A percentile compares a stretch with the other conserved stretches of the same genome.
These are phyloP conservation scores for Echeneis naucrates DNA, from an alignment of 2,797 vertebrate species.

Conservation along the genomic window DNA sequence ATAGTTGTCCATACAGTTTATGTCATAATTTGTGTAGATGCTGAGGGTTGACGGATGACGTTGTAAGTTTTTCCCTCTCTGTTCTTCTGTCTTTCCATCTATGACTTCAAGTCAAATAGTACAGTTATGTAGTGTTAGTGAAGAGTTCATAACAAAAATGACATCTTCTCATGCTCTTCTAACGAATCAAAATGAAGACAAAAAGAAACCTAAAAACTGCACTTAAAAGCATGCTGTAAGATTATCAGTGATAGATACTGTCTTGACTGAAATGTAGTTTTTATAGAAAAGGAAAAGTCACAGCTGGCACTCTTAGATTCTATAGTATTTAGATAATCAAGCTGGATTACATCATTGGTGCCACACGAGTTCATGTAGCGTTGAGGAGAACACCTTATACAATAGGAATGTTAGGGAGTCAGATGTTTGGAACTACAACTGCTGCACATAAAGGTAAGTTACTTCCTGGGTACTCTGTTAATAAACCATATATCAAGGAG, in stretches of 20 bases:
- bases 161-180: neutral
- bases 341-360: neutral
- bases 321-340: neutral
- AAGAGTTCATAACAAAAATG: neutral
- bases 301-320: neutral
- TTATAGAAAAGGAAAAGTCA: neutral
- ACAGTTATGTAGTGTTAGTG: neutral
- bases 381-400: neutral
- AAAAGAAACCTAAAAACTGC: too few relatives aligned
- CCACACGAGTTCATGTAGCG: neutral
- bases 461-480: conserved; percentile 4
- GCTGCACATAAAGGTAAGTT: neutral
- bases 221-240: neutral
- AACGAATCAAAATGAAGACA: too few relatives aligned
- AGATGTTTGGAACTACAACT: neutral
- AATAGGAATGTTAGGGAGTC: neutral
- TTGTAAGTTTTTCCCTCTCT: neutral
- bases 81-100: neutral
- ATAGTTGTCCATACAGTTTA: neutral
- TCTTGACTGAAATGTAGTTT: neutral
- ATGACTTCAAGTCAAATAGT: neutral
- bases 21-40: neutral
- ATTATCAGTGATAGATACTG: neutral
- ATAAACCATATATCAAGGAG: neutral
- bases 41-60: neutral